These are phyloP conservation scores for Okamejei kenojei DNA, from an alignment of 2,797 vertebrate species.

Conservation along the genomic window DNA sequence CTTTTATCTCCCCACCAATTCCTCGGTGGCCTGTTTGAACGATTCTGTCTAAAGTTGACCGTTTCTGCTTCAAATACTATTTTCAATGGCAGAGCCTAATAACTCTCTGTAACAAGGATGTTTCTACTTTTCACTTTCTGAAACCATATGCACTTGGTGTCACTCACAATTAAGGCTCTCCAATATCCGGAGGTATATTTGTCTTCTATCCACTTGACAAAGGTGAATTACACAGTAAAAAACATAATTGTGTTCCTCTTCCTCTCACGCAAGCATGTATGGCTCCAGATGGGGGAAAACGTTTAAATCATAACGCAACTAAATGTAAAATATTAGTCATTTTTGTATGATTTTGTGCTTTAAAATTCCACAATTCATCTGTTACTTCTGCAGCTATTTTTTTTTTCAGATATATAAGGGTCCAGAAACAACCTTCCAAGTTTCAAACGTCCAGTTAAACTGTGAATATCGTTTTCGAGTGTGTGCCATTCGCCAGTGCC, in stretches of 20 bases:
- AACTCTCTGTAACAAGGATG: background rate
- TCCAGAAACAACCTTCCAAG: conserved; percentile 70
- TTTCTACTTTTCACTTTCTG: background rate
- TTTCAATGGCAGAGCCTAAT: background rate
- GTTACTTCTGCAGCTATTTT: background rate
- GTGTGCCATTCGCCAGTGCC: conserved; percentile 87
- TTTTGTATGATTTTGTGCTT: background rate
- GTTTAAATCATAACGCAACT: background rate
- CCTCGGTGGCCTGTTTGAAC: background rate
- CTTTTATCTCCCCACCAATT: too few relatives aligned
- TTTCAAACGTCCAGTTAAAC: conserved; percentile 75
- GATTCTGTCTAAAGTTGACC: background rate
- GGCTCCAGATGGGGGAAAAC: background rate
- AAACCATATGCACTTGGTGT: background rate
- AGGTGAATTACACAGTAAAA: background rate
- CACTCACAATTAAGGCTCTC: background rate
- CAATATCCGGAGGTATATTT: background rate
- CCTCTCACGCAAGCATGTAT: background rate
- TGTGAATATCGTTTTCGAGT: conserved; percentile 86
- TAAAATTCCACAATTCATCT: background rate
- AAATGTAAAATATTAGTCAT: background rate
- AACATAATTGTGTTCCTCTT: background rate
- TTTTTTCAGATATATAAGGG: conserved; percentile 76
- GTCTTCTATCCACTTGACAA: background rate
- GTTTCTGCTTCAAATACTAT: background rate